Evolutionary conservation across 1,140 invertebrate species (phyloP), one percentile per base, ranked within the genome.

Genomic region (Gerris buenoi): DNA sequence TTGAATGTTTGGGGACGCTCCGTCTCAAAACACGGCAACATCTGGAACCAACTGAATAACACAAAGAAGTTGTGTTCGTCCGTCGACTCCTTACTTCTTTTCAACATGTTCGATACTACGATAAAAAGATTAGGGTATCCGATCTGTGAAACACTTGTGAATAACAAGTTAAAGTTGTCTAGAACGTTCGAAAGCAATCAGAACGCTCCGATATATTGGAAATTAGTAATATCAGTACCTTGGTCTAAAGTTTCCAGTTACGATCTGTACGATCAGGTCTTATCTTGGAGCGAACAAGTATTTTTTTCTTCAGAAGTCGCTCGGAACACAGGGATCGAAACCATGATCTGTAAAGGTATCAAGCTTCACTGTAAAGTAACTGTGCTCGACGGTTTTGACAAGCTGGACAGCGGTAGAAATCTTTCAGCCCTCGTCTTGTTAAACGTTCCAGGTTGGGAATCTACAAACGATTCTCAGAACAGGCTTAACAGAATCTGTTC

Each of bases 151-250:
- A 25, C 23, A 3, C 22, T 60, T 14, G 58, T 15, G 15, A 56
- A 65, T 62, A 33, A 27, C 58, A 27, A 23, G 22, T 27, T 14
- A 25, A 27, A 5, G 15, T 23, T 57, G 23, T 57, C 26, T 26
- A 10, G 26, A 27, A 28, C 18, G n/a, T 5, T 33, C 25, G 33
- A 60, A 22, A 58, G 2, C n/a, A 27, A 18, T 58, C 5, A 22
- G 23, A 25, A 22, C 10, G 3, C 25, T 10, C 67, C 67, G 27
- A 22, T 68, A 2, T 68, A 13, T 27, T 69, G 68, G 68, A 69
- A 69, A 65, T 62, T 69, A 28, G 63, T 66, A 26, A n/a, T 69
- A 13, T 69, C 68, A 2, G 23, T 69, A 22, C 71, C 71, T 18
- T 27, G 15, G 1, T 18, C 14, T 0, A 61, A 27, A 58, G 65